A percentile compares a stretch with the other conserved stretches of the same genome.
Evolutionary conservation across 92 coral and sea anemone genomes (phyloP).

Genomic region (Virgularia gustaviana): DNA sequence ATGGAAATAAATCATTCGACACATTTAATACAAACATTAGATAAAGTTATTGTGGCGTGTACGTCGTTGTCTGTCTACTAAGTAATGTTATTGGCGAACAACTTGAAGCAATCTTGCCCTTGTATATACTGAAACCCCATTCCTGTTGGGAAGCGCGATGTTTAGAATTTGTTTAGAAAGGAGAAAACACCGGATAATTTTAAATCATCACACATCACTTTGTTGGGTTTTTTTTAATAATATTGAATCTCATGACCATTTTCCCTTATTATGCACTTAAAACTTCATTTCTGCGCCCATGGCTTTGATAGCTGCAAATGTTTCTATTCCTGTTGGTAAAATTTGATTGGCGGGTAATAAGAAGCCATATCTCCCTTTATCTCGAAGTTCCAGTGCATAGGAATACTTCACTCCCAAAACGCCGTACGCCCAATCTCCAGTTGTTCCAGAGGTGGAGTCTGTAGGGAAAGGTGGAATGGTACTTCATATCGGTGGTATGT

Average conservation of each 20-base stretch:
- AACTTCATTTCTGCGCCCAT: slow-evolving; percentile 52
- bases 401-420: slow-evolving; percentile 76
- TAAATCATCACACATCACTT: too few species aligned
- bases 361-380: slow-evolving; percentile 74
- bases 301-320: slow-evolving; percentile 82
- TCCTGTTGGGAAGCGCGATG: too few species aligned
- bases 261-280: too few species aligned
- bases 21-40: background rate
- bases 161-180: too few species aligned
- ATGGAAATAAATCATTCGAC: background rate
- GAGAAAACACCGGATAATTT: too few species aligned
- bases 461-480: background rate
- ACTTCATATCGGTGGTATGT: too few species aligned
- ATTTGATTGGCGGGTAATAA: slow-evolving; percentile 74
- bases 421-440: slow-evolving; percentile 84
- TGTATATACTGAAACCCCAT: too few species aligned
- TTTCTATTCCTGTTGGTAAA: slow-evolving; percentile 79
- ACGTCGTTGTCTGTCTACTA: background rate
- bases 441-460: slow-evolving; percentile 79
- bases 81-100: too few species aligned
- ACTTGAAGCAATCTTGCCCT: too few species aligned
- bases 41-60: background rate
- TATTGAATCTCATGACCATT: background rate
- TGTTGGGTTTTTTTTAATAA: too few species aligned
- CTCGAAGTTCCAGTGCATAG: slow-evolving; percentile 86